Conservation (phyloP, 2,888 invertebrate genomes). For the Acanthosepion pharaonis region DNA sequence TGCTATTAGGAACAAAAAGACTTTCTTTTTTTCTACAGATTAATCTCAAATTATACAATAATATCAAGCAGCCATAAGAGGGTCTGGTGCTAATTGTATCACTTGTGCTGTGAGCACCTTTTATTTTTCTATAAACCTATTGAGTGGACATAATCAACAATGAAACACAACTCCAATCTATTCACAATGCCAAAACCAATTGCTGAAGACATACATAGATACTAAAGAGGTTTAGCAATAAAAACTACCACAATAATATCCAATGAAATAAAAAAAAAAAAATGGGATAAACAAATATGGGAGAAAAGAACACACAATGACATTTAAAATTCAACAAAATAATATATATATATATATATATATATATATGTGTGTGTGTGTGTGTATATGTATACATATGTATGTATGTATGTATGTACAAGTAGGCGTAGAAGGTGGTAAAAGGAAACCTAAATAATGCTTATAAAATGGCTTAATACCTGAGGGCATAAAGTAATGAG, state of each 20-base stretch:
- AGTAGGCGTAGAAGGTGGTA: neutral
- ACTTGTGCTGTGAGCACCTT: too few relatives aligned
- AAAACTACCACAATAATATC: neutral
- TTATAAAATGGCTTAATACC: neutral
- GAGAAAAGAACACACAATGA: neutral
- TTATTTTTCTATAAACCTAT: too few relatives aligned
- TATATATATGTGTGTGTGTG: neutral
- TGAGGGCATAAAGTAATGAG: neutral
- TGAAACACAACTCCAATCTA: neutral
- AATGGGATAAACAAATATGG: neutral
- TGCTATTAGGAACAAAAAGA: too few relatives aligned
- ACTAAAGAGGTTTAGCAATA: neutral
- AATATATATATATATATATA: neutral
- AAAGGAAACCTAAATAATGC: conserved; percentile 14
- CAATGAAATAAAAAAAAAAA: neutral
- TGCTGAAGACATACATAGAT: neutral
- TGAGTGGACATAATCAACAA: neutral
- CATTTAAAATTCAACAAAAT: neutral
- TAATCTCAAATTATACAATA: too few relatives aligned
- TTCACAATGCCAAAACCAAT: neutral
- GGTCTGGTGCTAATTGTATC: too few relatives aligned
- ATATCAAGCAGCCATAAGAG: too few relatives aligned
- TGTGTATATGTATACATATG: neutral
- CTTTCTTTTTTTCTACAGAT: too few relatives aligned
- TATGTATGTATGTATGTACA: neutral